A percentile compares a stretch with the other conserved stretches of the same genome.
Evolutionary conservation across 2,113 vertebrate genomes (phyloP).

Genomic region (Motacilla tschutschensis): DNA sequence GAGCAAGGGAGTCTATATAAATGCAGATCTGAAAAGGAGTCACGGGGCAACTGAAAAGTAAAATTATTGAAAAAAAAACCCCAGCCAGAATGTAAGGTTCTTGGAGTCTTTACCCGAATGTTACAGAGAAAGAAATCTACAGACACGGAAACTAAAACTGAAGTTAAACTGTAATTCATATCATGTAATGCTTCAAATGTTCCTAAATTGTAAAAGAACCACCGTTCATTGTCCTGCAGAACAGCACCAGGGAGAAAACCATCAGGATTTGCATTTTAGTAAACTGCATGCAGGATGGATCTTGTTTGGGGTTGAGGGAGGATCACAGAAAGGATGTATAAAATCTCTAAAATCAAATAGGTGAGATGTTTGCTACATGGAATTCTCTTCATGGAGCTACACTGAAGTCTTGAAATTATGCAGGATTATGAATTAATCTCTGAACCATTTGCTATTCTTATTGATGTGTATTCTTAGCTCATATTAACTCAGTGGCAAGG

Average conservation of each 20-base stretch:
- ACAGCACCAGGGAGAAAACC: slow-evolving; percentile 36
- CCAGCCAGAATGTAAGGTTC: slow-evolving; percentile 31
- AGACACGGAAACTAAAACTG: slow-evolving; percentile 45
- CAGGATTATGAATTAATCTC: slow-evolving; percentile 62
- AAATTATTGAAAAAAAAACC: background rate
- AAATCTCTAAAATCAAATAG: slow-evolving; percentile 34
- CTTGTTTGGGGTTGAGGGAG: background rate
- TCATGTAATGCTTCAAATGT: slow-evolving; percentile 47
- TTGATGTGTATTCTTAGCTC: slow-evolving; percentile 24
- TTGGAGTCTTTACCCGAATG: slow-evolving; percentile 14
- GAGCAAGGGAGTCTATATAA: slow-evolving; percentile 71
- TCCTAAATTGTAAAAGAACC: slow-evolving; percentile 57
- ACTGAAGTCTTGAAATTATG: slow-evolving; percentile 39
- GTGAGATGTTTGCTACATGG: slow-evolving; percentile 27
- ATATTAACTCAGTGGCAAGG: slow-evolving; percentile 37
- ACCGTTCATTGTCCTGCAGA: slow-evolving; percentile 53
- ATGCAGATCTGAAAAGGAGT: slow-evolving; percentile 68
- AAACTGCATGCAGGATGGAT: slow-evolving; percentile 26
- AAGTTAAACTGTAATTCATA: slow-evolving; percentile 60
- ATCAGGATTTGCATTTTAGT: slow-evolving; percentile 56
- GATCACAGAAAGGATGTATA: slow-evolving; percentile 51
- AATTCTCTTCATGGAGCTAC: background rate
- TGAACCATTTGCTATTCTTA: slow-evolving; percentile 38
- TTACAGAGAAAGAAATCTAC: background rate
- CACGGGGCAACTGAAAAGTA: slow-evolving; percentile 45